Conservation (phyloP, 2,797 vertebrate genomes). For the Gephyroberyx darwinii region DNA sequence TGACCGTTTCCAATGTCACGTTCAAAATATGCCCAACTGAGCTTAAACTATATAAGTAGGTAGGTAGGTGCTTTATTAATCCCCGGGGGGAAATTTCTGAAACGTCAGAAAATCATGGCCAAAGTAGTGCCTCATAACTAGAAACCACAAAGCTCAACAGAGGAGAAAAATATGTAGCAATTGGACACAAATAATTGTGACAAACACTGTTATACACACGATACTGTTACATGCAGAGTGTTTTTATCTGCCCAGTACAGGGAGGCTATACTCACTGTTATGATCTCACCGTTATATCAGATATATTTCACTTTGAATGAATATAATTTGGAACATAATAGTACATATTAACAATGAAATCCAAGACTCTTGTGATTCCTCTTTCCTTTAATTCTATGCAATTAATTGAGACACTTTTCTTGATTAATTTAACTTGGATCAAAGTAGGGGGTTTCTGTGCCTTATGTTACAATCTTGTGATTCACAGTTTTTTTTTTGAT, state of each 20-base stretch:
- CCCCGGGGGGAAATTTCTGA: no score
- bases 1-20: slow-evolving; percentile 53
- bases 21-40: slow-evolving; percentile 25
- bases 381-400: no score
- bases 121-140: neutral
- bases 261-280: neutral
- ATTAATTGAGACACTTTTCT: slow-evolving; percentile 15
- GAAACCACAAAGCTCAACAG: neutral
- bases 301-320: slow-evolving; percentile 26
- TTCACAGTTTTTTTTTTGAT: no score
- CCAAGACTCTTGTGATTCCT: slow-evolving; percentile 1
- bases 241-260: neutral
- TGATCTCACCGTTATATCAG: slow-evolving; percentile 19
- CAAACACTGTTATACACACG: no score
- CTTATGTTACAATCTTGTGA: slow-evolving; percentile 22
- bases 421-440: neutral
- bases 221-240: neutral
- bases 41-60: slow-evolving; percentile 7
- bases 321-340: slow-evolving; percentile 11
- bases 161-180: neutral
- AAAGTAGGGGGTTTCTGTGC: slow-evolving; percentile 6
- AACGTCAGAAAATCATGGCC: neutral
- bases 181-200: no score
- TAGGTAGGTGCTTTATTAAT: no score
- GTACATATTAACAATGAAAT: slow-evolving; percentile 26